Percentiles rank a stretch among this genome's conserved stretches.
Conservation (phyloP, 2,888 invertebrate genomes). For the Dryobotodes eremita region DNA sequence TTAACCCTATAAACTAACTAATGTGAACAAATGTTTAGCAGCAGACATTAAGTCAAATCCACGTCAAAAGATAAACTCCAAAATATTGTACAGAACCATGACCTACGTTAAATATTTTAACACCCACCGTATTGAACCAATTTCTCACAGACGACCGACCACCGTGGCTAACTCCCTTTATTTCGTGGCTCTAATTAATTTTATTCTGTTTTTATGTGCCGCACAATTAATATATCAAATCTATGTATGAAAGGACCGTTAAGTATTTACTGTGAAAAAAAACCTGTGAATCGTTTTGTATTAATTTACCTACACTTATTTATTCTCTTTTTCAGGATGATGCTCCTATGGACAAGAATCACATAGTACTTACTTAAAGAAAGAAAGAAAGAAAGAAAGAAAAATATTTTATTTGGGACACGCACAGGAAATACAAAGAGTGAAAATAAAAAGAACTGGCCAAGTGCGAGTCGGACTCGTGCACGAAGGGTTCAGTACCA, state of each 20-base stretch:
- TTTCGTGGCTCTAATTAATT: slow-evolving; percentile 61
- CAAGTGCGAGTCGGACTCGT: too few species aligned
- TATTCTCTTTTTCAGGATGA: too few species aligned
- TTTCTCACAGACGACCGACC: slow-evolving; percentile 62
- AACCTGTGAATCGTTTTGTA: too few species aligned
- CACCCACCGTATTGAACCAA: slow-evolving; percentile 45
- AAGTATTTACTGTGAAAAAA: too few species aligned
- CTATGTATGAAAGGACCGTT: slow-evolving; percentile 15
- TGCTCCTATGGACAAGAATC: too few species aligned
- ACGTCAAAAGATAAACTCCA: neutral
- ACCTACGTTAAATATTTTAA: slow-evolving; percentile 38
- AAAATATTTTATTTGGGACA: too few species aligned
- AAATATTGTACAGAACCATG: slow-evolving; percentile 57
- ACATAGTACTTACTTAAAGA: too few species aligned
- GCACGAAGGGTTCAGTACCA: too few species aligned
- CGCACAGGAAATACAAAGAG: too few species aligned
- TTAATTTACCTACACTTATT: neutral
- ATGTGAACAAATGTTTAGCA: neutral
- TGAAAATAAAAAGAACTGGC: too few species aligned
- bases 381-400: too few species aligned
- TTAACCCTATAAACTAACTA: too few species aligned
- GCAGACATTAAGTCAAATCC: neutral
- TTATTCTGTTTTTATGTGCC: slow-evolving; percentile 62
- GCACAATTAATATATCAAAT: slow-evolving; percentile 45
- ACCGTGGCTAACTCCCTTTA: slow-evolving; percentile 58